Evolutionary conservation across 2,113 vertebrate genomes (phyloP).

Genomic region (Atherinomorus stipes): DNA sequence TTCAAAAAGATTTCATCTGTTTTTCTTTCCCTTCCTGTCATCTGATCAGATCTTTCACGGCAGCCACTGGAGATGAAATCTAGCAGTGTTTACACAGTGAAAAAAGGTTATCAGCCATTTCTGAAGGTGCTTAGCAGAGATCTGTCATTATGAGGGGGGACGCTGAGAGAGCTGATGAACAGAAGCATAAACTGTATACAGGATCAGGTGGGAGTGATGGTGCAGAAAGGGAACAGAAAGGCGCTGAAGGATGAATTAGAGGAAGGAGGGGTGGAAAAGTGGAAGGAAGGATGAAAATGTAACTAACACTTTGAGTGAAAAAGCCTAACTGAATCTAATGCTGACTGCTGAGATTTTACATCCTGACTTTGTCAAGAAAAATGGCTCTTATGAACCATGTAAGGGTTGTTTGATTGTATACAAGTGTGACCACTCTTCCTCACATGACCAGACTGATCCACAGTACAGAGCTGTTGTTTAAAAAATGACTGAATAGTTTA

Average conservation of each 20-base stretch:
- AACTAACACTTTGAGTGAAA: too few relatives aligned
- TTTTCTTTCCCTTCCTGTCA: constrained; percentile 54
- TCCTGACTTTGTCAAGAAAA: too few relatives aligned
- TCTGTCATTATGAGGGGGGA: constrained; percentile 67
- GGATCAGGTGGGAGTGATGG: constrained; percentile 1
- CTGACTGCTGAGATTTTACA: too few relatives aligned
- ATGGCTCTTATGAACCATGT: too few relatives aligned
- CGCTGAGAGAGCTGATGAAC: constrained; percentile 1
- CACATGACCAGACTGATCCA: too few relatives aligned
- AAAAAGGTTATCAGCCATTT: constrained; percentile 70
- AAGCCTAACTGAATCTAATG: too few relatives aligned
- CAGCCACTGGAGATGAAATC: constrained; percentile 34
- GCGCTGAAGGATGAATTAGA: constrained; percentile 27
- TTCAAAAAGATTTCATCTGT: constrained; percentile 62
- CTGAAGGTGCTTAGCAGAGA: constrained; percentile 77
- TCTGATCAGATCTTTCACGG: constrained; percentile 31
- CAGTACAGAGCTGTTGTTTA: too few relatives aligned
- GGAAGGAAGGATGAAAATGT: too few relatives aligned
- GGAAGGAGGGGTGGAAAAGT: constrained; percentile 7
- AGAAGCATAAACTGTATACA: neutral
- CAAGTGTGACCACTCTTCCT: too few relatives aligned
- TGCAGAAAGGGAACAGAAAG: constrained; percentile 1
- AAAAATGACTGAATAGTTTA: too few relatives aligned
- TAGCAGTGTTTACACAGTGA: constrained; percentile 54
- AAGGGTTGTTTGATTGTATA: too few relatives aligned